A percentile compares a stretch with the other conserved stretches of the same genome.
phyloP scores from a whole-genome alignment of 2,888 invertebrate genomes.

The Stenodema calcarata region DNA sequence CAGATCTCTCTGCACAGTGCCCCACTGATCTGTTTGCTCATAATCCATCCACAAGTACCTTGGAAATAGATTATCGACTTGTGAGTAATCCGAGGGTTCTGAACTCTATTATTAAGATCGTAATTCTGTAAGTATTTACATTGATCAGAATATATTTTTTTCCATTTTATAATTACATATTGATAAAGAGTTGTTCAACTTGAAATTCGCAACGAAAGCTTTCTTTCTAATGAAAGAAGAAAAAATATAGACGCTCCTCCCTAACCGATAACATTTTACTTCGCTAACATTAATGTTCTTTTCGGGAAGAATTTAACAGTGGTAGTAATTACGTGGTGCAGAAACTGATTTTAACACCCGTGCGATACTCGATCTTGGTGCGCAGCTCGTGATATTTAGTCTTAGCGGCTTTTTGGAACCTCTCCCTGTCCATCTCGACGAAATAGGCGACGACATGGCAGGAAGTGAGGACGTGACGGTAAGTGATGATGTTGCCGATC shows the following conservation, averaged over 20 bases:
- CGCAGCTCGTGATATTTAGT: no score
- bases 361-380: not conserved
- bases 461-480: not conserved
- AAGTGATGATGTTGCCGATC: not conserved
- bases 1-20: not conserved
- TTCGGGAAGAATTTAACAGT: not conserved
- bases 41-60: not conserved
- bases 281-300: no score
- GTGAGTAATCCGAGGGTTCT: no score
- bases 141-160: no score
- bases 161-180: no score
- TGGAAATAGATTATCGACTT: not conserved
- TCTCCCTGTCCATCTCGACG: not conserved
- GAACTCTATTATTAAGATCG: no score
- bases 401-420: not conserved
- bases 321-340: not conserved
- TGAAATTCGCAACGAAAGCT: no score
- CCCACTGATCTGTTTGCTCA: not conserved
- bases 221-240: no score
- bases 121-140: no score
- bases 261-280: no score
- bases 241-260: no score
- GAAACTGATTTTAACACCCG: not conserved
- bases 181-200: no score
- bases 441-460: not conserved